Percentiles rank a stretch among this genome's conserved stretches.
These are phyloP conservation scores for Egretta garzetta DNA, from an alignment of 2,113 vertebrate species.

Conservation along the genomic window DNA sequence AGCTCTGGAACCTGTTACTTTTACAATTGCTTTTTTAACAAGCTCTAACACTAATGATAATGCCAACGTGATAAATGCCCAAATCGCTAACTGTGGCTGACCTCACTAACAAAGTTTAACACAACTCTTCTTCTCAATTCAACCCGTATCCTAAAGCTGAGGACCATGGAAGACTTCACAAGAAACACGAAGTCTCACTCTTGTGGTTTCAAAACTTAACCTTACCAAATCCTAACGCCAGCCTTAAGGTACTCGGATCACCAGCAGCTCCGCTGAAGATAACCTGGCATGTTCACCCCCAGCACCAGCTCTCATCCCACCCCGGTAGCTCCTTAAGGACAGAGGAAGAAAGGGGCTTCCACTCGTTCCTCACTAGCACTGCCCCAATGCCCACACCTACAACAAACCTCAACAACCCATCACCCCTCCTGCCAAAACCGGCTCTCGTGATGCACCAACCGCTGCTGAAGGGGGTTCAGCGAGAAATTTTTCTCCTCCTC, in stretches of 20 bases:
- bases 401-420: accelerated
- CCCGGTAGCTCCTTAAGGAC: neutral
- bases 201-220: neutral
- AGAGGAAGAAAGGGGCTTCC: neutral
- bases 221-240: neutral
- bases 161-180: neutral
- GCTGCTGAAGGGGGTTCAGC: neutral
- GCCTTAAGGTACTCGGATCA: neutral
- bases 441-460: neutral
- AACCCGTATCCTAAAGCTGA: neutral
- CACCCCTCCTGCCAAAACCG: neutral
- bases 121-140: neutral
- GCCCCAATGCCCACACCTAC: neutral
- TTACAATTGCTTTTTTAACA: neutral
- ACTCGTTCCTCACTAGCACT: neutral
- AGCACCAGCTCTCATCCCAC: neutral
- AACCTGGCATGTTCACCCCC: neutral
- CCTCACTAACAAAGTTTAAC: neutral
- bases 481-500: neutral
- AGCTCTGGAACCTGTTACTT: neutral
- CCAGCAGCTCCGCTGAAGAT: accelerated
- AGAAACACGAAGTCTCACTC: neutral
- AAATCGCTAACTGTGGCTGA: neutral
- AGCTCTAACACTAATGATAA: neutral
- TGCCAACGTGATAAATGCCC: neutral